A percentile compares a stretch with the other conserved stretches of the same genome.
Conservation (phyloP, 2,797 vertebrate genomes). For the Halcyon chelicuti region DNA sequence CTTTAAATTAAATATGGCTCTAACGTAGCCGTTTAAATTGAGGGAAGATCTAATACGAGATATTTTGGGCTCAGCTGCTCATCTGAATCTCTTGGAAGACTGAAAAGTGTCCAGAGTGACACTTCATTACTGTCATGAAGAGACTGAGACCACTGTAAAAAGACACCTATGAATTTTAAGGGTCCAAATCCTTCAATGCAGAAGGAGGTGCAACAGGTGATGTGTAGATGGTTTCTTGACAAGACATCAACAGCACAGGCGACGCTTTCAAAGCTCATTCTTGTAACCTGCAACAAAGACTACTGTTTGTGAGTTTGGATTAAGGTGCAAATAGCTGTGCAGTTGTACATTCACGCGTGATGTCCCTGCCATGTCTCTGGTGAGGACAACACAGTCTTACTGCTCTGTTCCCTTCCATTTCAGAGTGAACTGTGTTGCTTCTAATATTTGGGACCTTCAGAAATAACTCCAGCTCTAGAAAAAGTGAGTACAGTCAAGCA, state of each 20-base stretch:
- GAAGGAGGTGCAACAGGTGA: neutral
- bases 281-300: neutral
- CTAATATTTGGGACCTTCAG: neutral
- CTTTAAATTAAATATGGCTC: neutral
- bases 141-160: neutral
- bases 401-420: neutral
- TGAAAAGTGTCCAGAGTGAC: neutral
- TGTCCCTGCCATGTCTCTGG: neutral
- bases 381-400: neutral
- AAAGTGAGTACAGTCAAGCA: neutral
- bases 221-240: neutral
- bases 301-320: neutral
- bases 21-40: neutral
- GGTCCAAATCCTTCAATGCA: neutral
- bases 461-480: neutral
- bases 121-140: neutral
- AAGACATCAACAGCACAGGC: fast-evolving
- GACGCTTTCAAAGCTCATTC: neutral
- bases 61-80: neutral
- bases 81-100: neutral
- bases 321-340: neutral
- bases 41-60: neutral
- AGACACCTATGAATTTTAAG: neutral
- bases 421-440: neutral
- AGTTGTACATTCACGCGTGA: neutral